Conservation (phyloP, 2,888 invertebrate genomes). For the Perithous albicinctus region DNA sequence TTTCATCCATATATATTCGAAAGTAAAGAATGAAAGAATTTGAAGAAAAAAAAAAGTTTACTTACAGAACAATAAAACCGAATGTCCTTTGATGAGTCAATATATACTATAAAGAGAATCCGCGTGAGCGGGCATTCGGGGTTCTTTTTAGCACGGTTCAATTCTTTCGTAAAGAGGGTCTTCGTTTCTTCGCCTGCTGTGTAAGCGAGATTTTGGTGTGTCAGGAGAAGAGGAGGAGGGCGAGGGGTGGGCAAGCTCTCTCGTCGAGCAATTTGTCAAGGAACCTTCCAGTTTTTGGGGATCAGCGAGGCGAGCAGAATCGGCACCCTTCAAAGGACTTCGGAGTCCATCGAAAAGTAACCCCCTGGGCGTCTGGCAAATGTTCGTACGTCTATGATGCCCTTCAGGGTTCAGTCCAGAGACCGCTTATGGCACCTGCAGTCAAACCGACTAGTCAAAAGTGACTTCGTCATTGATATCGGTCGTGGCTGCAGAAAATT, state of each 20-base stretch:
- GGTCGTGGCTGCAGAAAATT: neutral
- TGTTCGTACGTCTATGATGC: constrained; percentile 26
- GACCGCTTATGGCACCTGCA: neutral
- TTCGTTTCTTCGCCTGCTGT: constrained; percentile 33
- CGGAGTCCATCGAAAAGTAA: constrained; percentile 34
- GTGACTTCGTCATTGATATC: neutral
- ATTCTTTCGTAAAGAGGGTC: constrained; percentile 38
- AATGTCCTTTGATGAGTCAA: constrained; percentile 43
- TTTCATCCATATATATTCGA: neutral
- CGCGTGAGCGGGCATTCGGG: constrained; percentile 51
- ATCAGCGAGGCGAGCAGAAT: constrained; percentile 52
- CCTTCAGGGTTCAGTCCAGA: neutral
- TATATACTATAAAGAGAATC: constrained; percentile 1
- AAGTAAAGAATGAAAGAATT: neutral
- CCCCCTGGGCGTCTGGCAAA: constrained; percentile 20
- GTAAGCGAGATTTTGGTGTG: constrained; percentile 50
- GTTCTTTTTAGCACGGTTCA: constrained; percentile 44
- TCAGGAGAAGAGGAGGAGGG: constrained; percentile 4
- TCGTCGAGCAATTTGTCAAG: constrained; percentile 62
- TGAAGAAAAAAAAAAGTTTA: neutral
- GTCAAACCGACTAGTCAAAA: neutral
- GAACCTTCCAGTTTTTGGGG: constrained; percentile 56
- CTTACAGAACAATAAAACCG: neutral
- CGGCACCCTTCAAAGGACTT: constrained; percentile 61
- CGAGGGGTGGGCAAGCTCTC: no score